Evolutionary conservation across 2,797 vertebrate genomes (phyloP).

Genomic region (Clamator glandarius): DNA sequence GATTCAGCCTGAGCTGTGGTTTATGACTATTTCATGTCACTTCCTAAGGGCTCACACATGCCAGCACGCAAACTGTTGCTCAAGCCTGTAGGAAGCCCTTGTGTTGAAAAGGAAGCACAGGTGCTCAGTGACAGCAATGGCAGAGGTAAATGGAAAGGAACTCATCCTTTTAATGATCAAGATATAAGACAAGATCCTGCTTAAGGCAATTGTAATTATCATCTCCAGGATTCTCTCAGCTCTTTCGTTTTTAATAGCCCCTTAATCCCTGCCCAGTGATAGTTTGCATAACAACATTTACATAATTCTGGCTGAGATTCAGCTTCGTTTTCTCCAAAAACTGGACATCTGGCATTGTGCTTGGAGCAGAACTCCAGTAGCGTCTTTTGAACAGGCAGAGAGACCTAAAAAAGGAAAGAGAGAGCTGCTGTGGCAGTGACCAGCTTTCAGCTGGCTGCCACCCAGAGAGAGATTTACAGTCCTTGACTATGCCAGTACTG

Average conservation of each 20-base stretch:
- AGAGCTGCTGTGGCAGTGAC: neutral
- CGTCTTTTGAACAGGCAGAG: neutral
- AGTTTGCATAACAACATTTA: neutral
- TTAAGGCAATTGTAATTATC: neutral
- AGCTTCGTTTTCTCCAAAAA: neutral
- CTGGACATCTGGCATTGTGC: accelerated
- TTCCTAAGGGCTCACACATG: neutral
- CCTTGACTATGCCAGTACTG: neutral
- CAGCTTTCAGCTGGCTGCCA: constrained; percentile 18
- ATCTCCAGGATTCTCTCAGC: neutral
- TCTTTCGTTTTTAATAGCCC: neutral
- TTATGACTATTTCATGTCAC: neutral
- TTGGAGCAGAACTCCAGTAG: neutral
- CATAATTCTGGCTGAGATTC: neutral
- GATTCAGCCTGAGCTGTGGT: neutral
- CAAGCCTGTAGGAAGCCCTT: neutral
- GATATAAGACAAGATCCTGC: neutral
- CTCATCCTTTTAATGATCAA: accelerated
- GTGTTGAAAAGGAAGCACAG: neutral
- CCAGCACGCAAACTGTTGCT: neutral
- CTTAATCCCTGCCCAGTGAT: neutral
- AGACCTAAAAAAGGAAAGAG: neutral
- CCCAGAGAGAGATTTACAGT: constrained; percentile 14
- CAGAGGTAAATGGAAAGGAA: neutral
- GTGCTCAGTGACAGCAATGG: neutral